Evolutionary conservation across 2,888 invertebrate genomes (phyloP), one percentile per base, ranked within the genome.

Genomic region (Entomobrya proxima): DNA sequence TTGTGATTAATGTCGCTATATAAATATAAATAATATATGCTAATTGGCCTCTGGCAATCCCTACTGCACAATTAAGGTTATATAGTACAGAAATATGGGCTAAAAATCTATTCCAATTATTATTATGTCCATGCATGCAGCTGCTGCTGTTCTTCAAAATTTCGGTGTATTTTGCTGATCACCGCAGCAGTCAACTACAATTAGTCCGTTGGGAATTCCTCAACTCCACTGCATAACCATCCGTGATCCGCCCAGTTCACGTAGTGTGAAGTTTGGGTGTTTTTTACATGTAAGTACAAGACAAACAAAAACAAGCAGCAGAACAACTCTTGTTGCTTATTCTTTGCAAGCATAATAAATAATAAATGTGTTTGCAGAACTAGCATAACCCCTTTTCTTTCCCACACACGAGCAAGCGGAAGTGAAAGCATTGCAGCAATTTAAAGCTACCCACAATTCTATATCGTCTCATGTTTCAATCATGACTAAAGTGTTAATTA

Each of bases 401-500:
- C 4, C 44, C 44, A n/a, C n/a, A n/a, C n/a, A 44, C n/a, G 18
- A 5, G n/a, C 13, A 18, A 55, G 7, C 4, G 21, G 55, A 52
- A 32, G 32, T 35, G 21, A 50, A 50, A 9, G 47, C 7, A 6
- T n/a, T n/a, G n/a, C n/a, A 32, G 50, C 32, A 44, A 69, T 77
- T 77, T 77, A 27, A 58, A 40, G 76, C 37, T 76, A 50, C 30
- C 35, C 32, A 52, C 21, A 76, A 76, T 76, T 58, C 32, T n/a
- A 27, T 40, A 47, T 30, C 18, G 77, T 77, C 37, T 84, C 84
- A 55, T 18, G 69, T 84, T 84, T 50, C 82, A 52, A 6, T 61
- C 67, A 27, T 44, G 69, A 50, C 47, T 55, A 37, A 7, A 35
- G 77, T 77, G 84, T 84, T 84, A 84, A 84, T 69, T 84, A 69